These are phyloP conservation scores for Antheraea mylitta DNA, from an alignment of 1,140 invertebrate genomes.

Conservation along the genomic window DNA sequence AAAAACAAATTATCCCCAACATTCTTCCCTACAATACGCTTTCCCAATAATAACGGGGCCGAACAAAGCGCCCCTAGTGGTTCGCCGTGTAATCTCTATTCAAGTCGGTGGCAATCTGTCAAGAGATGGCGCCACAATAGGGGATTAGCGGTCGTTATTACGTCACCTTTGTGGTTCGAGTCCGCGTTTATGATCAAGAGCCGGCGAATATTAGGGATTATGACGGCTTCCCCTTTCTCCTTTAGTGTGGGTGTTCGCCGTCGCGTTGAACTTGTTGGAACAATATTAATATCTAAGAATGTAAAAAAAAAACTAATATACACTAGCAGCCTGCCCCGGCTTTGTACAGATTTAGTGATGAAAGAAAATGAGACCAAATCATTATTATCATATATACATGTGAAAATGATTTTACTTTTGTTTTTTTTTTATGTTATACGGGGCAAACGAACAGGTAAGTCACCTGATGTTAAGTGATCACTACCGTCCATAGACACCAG, in stretches of 20 bases:
- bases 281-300: not conserved
- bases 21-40: conserved; percentile 49
- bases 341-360: no score
- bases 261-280: not conserved
- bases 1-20: conserved; percentile 64
- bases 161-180: conserved; percentile 66
- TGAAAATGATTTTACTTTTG: no score
- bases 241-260: not conserved
- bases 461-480: no score
- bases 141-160: conserved; percentile 73
- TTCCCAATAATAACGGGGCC: conserved; percentile 49
- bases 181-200: conserved; percentile 65
- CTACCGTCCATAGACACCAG: no score
- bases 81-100: conserved; percentile 59
- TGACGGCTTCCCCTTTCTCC: conserved; percentile 49
- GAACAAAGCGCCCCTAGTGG: conserved; percentile 65
- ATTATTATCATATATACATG: no score
- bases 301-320: no score
- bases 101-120: conserved; percentile 63
- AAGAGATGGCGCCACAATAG: conserved; percentile 73
- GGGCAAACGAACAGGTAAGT: no score
- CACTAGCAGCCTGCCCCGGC: no score
- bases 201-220: conserved; percentile 72
- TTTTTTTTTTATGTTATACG: no score
- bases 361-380: no score